Base-by-base conservation (phyloP, 2,113 vertebrate species). In the Prietella phreatophila region DNA sequence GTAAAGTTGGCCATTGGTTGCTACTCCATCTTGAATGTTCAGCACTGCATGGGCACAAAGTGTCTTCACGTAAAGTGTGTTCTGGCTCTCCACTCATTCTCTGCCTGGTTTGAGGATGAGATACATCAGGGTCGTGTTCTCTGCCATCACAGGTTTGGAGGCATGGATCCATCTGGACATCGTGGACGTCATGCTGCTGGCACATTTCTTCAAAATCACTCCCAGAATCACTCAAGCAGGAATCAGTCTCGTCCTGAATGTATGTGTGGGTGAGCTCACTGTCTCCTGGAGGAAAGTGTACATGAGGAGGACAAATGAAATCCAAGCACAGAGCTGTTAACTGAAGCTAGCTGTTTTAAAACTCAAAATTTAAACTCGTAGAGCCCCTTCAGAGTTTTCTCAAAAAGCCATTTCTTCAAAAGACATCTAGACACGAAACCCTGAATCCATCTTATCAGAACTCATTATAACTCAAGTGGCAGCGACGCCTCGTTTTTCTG, bases 181-280 rank as follows among this genome's bases (percentile, higher is more conserved):
- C 19, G 10, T 63, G 56, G 7, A 39, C 20, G 4, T 61, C 47
- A 4, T 30, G 73, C 47, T 39, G 82, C 58, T 69, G 58, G 33
- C 58, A 50, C 19, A n/a, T 8, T 27, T 80, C 73, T 85, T 17
- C 82, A 42, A 79, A 56, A 84, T 84, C 73, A 33, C 42, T 15
- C 33, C n/a, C 50, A 42, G 58, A 63, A 56, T 84, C 71, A 20
- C 36, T 36, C 39, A 63, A 53, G 87, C 60, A 84, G 83, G 86
- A 76, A 39, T 87, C 81, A 15, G 65, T 58, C 78, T 83, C n/a
- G 17, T 20, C 50, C 67, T 73, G 53, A 47, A 76, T 4, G n/a
- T 76, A 87, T 2, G 3, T 56, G 13, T 27, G 81, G 69, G 65
- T 36, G 5, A 76, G 36, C 6, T 83, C 56, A 17, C 20, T 22